Evolutionary conservation across 2,113 vertebrate genomes (phyloP), one percentile per base, ranked within the genome.

Genomic region (Sinocyclocheilus anshuiensis): DNA sequence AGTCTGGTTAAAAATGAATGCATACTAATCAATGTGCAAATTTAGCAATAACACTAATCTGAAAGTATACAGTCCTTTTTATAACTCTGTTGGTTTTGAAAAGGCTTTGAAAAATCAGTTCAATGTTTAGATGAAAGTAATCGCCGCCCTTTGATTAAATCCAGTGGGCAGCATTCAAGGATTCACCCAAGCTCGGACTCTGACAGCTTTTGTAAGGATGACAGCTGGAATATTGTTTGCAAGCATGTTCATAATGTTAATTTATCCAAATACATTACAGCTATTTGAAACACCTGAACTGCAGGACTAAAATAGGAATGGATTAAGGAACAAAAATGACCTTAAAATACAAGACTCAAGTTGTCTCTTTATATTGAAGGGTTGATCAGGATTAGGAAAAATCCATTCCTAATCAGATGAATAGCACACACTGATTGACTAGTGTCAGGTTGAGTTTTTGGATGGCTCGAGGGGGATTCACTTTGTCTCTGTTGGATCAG

Each of bases 61-160:
- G 39, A 80, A 42, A 61, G 18, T 80, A 29, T 81, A 72, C 20
- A 50, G 45, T 81, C 11, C 67, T 71, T 29, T 75, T 81, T 3
- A 29, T 45, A 77, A 63, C 53, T 26, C 67, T 82, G 72, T 61
- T 84, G 63, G 74, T 55, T 84, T 86, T 81, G 45, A 57, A 81
- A 26, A 71, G 5, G 84, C 83, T 88, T 90, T 87, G 72, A 87
- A 76, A 88, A 80, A 87, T 88, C 74, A 87, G 86, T 87, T 89
- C 88, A 89, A 89, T 87, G 86, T 87, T 89, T 39, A 87, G 86
- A 87, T 89, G 65, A 89, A 89, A 85, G 88, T 78, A 65, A 87
- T 72, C 15, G 24, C 72, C 15, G 36, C 81, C 18, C 88, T 85
- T 87, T 89, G 86, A 76, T 77, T 82, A 50, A 82, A 81, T 67